These are phyloP conservation scores for Scatophagus argus DNA, from an alignment of 2,113 vertebrate genomes.

Conservation along the genomic window DNA sequence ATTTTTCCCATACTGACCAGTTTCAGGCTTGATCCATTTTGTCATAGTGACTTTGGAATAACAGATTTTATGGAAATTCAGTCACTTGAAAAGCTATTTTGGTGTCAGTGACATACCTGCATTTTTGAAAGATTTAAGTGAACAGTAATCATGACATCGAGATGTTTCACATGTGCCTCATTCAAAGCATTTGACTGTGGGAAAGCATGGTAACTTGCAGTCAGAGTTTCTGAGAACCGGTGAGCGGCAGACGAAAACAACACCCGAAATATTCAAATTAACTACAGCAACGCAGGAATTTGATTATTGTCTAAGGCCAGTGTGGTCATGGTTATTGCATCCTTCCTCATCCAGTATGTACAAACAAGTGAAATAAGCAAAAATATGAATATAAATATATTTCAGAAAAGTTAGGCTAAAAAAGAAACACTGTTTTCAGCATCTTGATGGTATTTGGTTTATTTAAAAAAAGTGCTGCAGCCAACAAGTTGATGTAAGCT, in stretches of 20 bases:
- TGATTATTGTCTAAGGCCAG: not conserved
- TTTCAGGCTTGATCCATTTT: not conserved
- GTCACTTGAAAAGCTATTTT: not conserved
- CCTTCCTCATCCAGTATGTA: not conserved
- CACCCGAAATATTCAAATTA: not conserved
- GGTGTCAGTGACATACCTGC: not conserved
- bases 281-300: not conserved
- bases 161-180: too few species aligned
- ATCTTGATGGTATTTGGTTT: not conserved
- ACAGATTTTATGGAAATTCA: not conserved
- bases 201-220: not conserved
- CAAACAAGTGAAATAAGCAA: not conserved
- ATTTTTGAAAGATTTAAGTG: not conserved
- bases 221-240: not conserved
- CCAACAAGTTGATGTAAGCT: conserved; percentile 11
- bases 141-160: not conserved
- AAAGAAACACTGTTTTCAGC: not conserved
- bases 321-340: not conserved
- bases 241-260: not conserved
- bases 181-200: too few species aligned
- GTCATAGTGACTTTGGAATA: not conserved
- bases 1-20: not conserved
- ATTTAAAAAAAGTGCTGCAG: not conserved
- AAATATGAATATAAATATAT: too few species aligned
- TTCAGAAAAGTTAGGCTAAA: not conserved